Percentiles rank a stretch among this genome's conserved stretches.
These are phyloP conservation scores for Adrianichthys oophorus DNA, from an alignment of 2,797 vertebrate species.

Conservation along the genomic window DNA sequence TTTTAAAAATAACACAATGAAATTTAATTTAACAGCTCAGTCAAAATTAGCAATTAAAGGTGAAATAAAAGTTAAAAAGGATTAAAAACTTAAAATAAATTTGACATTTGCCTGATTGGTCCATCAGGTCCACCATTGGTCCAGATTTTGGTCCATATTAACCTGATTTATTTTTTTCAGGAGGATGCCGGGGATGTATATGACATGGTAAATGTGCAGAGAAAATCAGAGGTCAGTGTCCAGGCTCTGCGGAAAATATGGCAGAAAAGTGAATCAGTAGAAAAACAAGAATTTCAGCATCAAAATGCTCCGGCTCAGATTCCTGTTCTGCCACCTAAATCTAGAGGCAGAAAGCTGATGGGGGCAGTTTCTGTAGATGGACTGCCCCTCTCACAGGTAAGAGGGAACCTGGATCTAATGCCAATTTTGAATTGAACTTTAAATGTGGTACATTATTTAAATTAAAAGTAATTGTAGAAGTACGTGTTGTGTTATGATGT, in stretches of 20 bases:
- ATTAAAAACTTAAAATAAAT: background rate
- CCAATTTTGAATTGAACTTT: no score
- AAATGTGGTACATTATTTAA: no score
- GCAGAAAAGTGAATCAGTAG: constrained; percentile 7
- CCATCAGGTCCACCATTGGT: no score
- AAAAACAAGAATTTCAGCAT: constrained; percentile 3
- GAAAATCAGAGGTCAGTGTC: constrained; percentile 54
- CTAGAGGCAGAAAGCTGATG: constrained; percentile 54
- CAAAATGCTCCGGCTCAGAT: background rate
- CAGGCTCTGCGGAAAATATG: constrained; percentile 63
- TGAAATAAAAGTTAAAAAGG: background rate
- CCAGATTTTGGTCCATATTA: background rate
- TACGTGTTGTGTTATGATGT: no score
- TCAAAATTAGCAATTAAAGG: no score
- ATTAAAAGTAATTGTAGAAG: no score
- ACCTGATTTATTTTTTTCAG: constrained; percentile 42
- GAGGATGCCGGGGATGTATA: constrained; percentile 64
- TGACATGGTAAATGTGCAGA: constrained; percentile 67
- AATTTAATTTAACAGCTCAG: no score
- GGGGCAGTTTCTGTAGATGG: constrained; percentile 43
- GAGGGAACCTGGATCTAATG: background rate
- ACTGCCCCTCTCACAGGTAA: constrained; percentile 40
- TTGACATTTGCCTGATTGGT: no score
- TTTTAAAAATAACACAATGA: background rate
- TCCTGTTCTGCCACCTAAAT: constrained; percentile 51